Conservation (phyloP, 2,888 invertebrate genomes). For the Geophilus truncorum region DNA sequence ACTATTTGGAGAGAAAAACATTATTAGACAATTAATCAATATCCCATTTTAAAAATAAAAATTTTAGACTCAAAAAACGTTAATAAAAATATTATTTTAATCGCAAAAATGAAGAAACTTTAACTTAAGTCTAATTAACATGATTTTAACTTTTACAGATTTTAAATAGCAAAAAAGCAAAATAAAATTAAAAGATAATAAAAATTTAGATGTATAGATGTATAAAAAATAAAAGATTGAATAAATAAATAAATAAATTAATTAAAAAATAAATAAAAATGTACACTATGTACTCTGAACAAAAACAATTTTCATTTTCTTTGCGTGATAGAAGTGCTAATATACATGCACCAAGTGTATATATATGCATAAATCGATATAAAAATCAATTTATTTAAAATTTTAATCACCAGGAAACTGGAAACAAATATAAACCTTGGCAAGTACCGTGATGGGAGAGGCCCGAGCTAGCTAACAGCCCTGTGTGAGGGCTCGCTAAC, state of each 20-base stretch:
- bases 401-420: constrained; percentile 33
- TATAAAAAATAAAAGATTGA: too few relatives aligned
- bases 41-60: not conserved
- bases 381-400: constrained; percentile 27
- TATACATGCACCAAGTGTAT: constrained; percentile 22
- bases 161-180: not conserved
- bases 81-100: not conserved
- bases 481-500: constrained; percentile 35
- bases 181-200: too few relatives aligned
- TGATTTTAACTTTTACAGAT: not conserved
- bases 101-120: not conserved
- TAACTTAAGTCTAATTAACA: not conserved
- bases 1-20: not conserved
- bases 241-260: not conserved
- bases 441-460: constrained; percentile 38
- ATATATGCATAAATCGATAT: constrained; percentile 32
- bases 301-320: not conserved
- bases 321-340: constrained; percentile 20
- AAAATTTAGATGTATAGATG: too few relatives aligned
- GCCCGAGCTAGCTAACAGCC: constrained; percentile 38
- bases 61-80: not conserved
- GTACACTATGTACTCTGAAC: not conserved
- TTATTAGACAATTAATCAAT: not conserved
- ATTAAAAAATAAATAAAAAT: not conserved
- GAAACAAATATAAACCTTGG: constrained; percentile 33